Evolutionary conservation across 64 coral and sea anemone genomes (phyloP).

Genomic region (Montipora sp.): DNA sequence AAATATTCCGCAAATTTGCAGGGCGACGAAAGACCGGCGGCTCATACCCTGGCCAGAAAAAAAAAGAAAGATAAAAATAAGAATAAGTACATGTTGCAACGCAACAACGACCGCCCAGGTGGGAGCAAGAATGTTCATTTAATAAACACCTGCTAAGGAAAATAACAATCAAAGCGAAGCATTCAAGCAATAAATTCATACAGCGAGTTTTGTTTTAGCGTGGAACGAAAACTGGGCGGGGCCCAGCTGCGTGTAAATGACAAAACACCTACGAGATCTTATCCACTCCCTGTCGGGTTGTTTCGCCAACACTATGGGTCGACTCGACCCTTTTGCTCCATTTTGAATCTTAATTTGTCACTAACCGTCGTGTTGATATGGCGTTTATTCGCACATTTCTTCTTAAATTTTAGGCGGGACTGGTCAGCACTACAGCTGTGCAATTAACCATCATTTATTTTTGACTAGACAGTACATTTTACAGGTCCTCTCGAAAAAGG

Average conservation of each 20-base stretch:
- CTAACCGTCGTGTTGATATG: too few relatives aligned
- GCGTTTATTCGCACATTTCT: too few relatives aligned
- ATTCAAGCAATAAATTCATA: not conserved
- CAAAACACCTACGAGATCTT: not conserved
- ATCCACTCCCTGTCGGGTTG: too few relatives aligned
- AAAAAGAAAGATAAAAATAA: not conserved
- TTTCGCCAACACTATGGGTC: too few relatives aligned
- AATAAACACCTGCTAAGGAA: conserved; percentile 33
- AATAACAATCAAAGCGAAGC: not conserved
- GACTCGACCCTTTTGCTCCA: too few relatives aligned
- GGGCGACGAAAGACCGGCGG: not conserved
- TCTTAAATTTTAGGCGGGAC: too few relatives aligned
- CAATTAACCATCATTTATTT: too few relatives aligned
- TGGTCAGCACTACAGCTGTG: too few relatives aligned
- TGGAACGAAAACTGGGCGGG: not conserved
- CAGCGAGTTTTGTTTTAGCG: not conserved
- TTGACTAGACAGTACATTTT: too few relatives aligned
- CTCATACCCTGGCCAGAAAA: not conserved
- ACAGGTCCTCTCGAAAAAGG: too few relatives aligned
- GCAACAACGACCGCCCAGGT: conserved; percentile 1
- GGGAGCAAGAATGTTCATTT: conserved; percentile 12
- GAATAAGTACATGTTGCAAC: not conserved
- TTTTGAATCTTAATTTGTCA: too few relatives aligned
- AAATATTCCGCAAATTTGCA: not conserved
- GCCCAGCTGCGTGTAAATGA: not conserved